These are phyloP conservation scores for Strongylocentrotus purpuratus DNA, from an alignment of 35 echinoderm and acorn worm species.

Conservation along the genomic window DNA sequence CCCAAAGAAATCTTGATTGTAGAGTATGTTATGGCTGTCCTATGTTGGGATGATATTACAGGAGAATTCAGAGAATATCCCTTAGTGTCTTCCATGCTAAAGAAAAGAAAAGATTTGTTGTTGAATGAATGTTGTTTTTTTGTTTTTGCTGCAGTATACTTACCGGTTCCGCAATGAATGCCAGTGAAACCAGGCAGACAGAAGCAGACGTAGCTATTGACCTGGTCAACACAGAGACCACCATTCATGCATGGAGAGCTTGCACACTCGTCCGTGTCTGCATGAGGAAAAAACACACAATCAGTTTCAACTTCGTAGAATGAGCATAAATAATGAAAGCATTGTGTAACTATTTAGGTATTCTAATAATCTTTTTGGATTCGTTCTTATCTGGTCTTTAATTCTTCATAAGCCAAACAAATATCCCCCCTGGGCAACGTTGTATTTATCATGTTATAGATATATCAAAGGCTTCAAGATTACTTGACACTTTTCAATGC, in stretches of 20 bases:
- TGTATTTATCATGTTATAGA: no score
- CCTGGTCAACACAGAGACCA: not conserved
- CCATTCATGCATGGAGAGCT: not conserved
- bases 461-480: no score
- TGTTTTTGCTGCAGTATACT: not conserved
- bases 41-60: no score
- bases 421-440: no score
- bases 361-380: not conserved
- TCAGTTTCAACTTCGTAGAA: not conserved
- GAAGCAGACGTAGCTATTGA: constrained; percentile 17
- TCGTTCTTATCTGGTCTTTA: not conserved
- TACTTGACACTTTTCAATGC: no score
- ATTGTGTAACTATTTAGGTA: not conserved
- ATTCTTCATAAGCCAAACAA: no score
- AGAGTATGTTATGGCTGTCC: no score
- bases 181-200: constrained; percentile 18
- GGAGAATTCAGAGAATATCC: no score
- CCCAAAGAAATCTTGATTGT: no score
- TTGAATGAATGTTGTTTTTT: no score
- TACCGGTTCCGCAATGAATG: not conserved
- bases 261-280: constrained; percentile 20
- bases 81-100: no score
- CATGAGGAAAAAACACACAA: not conserved
- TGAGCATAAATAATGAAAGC: not conserved
- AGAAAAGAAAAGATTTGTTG: no score